These are phyloP conservation scores for Oscheius sp. DNA, from an alignment of 2,888 invertebrate genomes.

Conservation along the genomic window DNA sequence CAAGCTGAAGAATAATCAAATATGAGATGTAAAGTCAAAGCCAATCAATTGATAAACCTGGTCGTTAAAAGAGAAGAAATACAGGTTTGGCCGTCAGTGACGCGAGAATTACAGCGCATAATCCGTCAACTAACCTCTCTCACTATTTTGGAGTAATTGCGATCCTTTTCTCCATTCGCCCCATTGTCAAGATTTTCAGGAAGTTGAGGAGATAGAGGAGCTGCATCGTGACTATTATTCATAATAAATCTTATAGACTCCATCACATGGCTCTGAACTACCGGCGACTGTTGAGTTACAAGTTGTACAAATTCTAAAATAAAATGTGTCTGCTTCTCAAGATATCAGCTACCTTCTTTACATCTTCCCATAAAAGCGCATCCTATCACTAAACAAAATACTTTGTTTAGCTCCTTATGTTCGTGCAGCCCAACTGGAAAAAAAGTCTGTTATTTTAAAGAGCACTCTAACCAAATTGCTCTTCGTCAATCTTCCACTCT, in stretches of 20 bases:
- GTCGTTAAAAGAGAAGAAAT: not conserved
- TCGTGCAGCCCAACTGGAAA: slow-evolving; percentile 11
- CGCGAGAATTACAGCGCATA: slow-evolving; percentile 1
- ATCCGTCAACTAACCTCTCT: not conserved
- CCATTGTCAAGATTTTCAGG: not conserved
- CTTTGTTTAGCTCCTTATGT: slow-evolving; percentile 13
- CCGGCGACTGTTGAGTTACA: not conserved
- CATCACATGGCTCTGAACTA: slow-evolving; percentile 5
- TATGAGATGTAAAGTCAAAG: not conserved
- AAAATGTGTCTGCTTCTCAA: not conserved
- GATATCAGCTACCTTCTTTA: not conserved
- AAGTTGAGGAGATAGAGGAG: not conserved
- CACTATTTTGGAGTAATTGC: not conserved
- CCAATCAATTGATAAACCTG: not conserved
- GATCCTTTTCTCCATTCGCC: not conserved
- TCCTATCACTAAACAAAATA: slow-evolving; percentile 15
- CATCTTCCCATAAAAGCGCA: slow-evolving; percentile 16
- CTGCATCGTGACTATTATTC: not conserved
- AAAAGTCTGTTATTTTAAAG: not conserved
- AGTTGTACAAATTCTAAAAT: slow-evolving; percentile 13
- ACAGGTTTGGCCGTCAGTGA: slow-evolving; percentile 13
- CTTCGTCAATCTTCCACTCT: slow-evolving; percentile 24
- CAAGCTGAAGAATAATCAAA: not conserved
- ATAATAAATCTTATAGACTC: not conserved
- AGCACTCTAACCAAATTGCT: slow-evolving; percentile 12